Evolutionary conservation across 2,797 vertebrate genomes (phyloP), one percentile per base, ranked within the genome.

Genomic region (Geotrypetes seraphini): DNA sequence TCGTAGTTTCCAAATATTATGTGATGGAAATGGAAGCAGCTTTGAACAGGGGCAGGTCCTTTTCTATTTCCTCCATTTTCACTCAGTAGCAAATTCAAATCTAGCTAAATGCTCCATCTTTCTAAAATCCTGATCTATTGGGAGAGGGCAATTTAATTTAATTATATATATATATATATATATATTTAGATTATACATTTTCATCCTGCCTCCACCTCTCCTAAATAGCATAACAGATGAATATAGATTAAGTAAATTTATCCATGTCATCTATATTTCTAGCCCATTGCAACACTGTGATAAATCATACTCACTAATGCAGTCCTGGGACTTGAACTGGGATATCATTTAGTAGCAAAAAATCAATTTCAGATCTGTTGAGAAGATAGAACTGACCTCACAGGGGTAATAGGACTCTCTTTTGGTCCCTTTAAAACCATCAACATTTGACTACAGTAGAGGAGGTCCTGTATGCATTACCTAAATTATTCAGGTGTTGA

Each of bases 361-460:
- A 76, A 81, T 78, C 75, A 53, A 71, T 65, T 64, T 7, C 25
- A 71, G 53, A 30, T 48, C 65, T 53, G 61, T 11, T 19, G 57
- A 56, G 60, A 68, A 68, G 49, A 32, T 47, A 37, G 44, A 39
- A 37, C 47, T 60, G 60, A 33, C 14, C 0, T 35, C 29, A 10
- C 8, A 37, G 31, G 65, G 2, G 7, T 1, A n/a, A 31, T 31
- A n/a, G 52, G 47, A 42, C 45, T 35, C 26, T 25, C 47, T 7
- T 8, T 30, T 27, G 12, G 22, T 42, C 33, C 47, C 32, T n/a
- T 20, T 18, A 29, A 38, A 37, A 8, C 18, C 34, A 40, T 6
- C 5, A 15, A 14, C 13, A 22, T 7, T 10, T 13, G 31, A 10
- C 42, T 28, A 28, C 22, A 31, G 30, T 46, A 7, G 43, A 42